phyloP scores from a whole-genome alignment of 2,797 vertebrate genomes.

The Ammospiza maritima region DNA sequence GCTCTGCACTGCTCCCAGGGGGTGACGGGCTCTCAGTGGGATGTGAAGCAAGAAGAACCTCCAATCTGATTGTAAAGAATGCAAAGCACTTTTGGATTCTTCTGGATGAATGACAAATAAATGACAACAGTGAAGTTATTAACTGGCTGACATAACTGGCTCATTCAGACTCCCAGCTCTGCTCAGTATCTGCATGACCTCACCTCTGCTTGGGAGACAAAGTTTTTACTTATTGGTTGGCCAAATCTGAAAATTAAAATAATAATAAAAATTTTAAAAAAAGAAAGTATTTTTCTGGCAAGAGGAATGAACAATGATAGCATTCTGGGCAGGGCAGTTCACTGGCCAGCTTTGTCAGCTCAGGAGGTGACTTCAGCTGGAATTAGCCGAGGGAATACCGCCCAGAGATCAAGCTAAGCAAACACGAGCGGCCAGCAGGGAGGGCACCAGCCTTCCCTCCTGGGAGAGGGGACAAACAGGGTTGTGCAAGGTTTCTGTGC shows the following conservation, averaged over 20 bases:
- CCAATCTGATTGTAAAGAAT: conserved; percentile 42
- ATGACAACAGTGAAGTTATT: conserved; percentile 67
- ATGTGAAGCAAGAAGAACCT: neutral
- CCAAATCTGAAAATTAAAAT: conserved; percentile 28
- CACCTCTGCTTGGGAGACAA: conserved; percentile 58
- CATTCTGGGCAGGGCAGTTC: conserved; percentile 33
- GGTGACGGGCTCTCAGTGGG: fast-evolving
- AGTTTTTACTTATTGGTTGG: conserved; percentile 59
- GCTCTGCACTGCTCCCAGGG: neutral
- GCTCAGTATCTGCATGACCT: conserved; percentile 56
- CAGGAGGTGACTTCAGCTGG: conserved; percentile 66
- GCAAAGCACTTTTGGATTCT: conserved; percentile 65
- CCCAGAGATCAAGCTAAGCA: conserved; percentile 7
- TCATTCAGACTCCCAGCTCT: conserved; percentile 45
- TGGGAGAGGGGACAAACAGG: neutral
- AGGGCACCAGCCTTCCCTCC: neutral
- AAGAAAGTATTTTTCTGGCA: conserved; percentile 1
- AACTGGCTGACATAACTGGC: conserved; percentile 65
- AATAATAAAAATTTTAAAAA: neutral
- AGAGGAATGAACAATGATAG: conserved; percentile 53
- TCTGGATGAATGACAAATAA: conserved; percentile 73
- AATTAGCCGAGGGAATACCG: conserved; percentile 52
- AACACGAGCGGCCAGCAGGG: neutral
- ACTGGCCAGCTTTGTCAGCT: conserved; percentile 47
- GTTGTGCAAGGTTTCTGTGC: fast-evolving